Conservation (phyloP, 2,797 vertebrate genomes). For the Melanotaenia trifasciata region DNA sequence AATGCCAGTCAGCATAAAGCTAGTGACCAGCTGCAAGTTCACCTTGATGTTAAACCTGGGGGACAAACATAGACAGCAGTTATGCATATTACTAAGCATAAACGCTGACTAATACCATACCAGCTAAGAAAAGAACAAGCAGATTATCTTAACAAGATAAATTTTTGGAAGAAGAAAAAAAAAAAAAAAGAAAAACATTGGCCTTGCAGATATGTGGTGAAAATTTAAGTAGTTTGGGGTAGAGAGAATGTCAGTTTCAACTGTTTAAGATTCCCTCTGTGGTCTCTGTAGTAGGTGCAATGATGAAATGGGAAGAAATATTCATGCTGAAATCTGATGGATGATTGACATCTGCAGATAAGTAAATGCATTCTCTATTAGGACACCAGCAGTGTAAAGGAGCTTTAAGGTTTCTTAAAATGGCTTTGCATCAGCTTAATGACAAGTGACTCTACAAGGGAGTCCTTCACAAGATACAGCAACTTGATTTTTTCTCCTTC, state of each 20-base stretch:
- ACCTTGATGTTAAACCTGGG: slow-evolving; percentile 99
- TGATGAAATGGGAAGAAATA: slow-evolving; percentile 62
- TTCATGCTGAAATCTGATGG: slow-evolving; percentile 32
- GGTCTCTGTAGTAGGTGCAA: slow-evolving; percentile 21
- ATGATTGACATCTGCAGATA: slow-evolving; percentile 35
- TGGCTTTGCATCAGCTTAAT: slow-evolving; percentile 31
- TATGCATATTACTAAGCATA: neutral
- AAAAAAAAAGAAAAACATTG: neutral
- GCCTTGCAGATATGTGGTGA: neutral
- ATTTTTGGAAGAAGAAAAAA: neutral
- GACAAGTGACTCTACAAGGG: neutral
- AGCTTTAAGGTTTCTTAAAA: slow-evolving; percentile 7
- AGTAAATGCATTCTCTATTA: slow-evolving; percentile 12
- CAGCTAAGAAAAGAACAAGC: too few species aligned
- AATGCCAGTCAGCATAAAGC: slow-evolving; percentile 99
- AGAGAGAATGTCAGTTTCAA: slow-evolving; percentile 10
- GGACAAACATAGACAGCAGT: slow-evolving; percentile 19
- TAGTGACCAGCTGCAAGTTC: slow-evolving; percentile 96
- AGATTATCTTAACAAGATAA: neutral
- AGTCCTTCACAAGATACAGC: neutral
- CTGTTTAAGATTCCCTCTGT: slow-evolving; percentile 17
- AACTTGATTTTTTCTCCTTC: neutral
- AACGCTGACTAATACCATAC: neutral
- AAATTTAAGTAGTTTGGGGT: neutral
- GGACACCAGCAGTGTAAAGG: slow-evolving; percentile 17